Evolutionary conservation across 2,113 vertebrate genomes (phyloP).

Genomic region (Rutilus rutilus): DNA sequence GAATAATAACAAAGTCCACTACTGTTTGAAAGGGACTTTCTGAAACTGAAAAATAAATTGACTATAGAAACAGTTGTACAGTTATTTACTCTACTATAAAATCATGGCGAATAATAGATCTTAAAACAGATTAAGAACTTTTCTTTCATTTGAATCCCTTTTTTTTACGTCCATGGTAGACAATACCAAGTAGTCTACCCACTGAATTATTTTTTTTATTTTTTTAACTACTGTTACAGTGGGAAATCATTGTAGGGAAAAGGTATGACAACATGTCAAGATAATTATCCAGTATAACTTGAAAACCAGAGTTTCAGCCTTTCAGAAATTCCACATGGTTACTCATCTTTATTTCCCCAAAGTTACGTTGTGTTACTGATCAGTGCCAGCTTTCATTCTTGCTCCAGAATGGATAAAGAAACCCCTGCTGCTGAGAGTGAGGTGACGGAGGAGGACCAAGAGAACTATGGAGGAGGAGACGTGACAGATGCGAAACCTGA

Average conservation of each 20-base stretch:
- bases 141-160: neutral
- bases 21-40: neutral
- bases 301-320: neutral
- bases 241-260: neutral
- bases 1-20: neutral
- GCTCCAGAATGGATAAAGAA: constrained; percentile 62
- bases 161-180: neutral
- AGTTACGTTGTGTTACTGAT: neutral
- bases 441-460: constrained; percentile 31
- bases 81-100: neutral
- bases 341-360: neutral
- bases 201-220: neutral
- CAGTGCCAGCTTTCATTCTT: neutral
- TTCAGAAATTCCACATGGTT: neutral
- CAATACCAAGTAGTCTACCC: neutral
- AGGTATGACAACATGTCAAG: neutral
- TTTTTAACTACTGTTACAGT: neutral
- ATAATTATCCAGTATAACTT: neutral
- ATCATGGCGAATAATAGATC: neutral
- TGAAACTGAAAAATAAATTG: neutral
- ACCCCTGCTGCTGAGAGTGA: neutral
- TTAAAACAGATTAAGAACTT: neutral
- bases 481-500: constrained; percentile 81
- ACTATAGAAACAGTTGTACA: neutral
- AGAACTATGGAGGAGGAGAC: constrained; percentile 54